Conservation (phyloP, 2,797 vertebrate species). For the Salarias fasciatus region DNA sequence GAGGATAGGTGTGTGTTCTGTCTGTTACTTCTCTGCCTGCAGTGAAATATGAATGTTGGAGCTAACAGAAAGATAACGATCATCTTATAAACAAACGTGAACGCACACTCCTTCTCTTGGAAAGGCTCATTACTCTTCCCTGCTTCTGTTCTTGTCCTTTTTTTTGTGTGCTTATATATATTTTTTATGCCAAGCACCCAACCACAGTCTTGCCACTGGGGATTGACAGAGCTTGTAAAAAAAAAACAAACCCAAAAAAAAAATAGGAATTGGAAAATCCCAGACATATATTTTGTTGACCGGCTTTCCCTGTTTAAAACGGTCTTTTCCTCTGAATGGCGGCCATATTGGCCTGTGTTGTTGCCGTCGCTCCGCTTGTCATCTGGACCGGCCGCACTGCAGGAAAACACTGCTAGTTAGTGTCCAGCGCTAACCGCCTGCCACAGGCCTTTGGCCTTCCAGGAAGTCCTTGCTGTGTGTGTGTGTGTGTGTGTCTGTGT, state of each 20-base stretch:
- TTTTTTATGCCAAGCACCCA: constrained; percentile 44
- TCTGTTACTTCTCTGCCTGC: neutral
- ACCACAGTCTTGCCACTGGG: constrained; percentile 53
- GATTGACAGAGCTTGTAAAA: constrained; percentile 21
- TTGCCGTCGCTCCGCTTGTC: constrained; percentile 42
- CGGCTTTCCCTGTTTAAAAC: constrained; percentile 24
- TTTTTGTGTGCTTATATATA: constrained; percentile 33
- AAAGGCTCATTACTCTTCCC: constrained; percentile 36
- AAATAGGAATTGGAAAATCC: constrained; percentile 55
- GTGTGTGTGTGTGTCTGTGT: constrained; percentile 24
- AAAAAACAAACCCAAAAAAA: too few species aligned
- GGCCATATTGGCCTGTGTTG: constrained; percentile 45
- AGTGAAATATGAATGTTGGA: constrained; percentile 8
- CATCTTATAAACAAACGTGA: constrained; percentile 26
- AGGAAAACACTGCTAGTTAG: constrained; percentile 45
- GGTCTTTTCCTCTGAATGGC: constrained; percentile 41
- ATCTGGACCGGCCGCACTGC: constrained; percentile 33
- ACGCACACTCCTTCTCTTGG: constrained; percentile 28
- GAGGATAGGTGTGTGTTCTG: constrained; percentile 12
- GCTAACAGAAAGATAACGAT: constrained; percentile 15
- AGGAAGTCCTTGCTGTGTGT: constrained; percentile 8
- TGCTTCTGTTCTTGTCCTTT: constrained; percentile 42
- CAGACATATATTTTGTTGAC: constrained; percentile 52
- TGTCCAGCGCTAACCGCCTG: constrained; percentile 31
- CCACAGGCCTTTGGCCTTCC: constrained; percentile 44